These are phyloP conservation scores for Taurulus bubalis DNA, from an alignment of 2,113 vertebrate species.

Conservation along the genomic window DNA sequence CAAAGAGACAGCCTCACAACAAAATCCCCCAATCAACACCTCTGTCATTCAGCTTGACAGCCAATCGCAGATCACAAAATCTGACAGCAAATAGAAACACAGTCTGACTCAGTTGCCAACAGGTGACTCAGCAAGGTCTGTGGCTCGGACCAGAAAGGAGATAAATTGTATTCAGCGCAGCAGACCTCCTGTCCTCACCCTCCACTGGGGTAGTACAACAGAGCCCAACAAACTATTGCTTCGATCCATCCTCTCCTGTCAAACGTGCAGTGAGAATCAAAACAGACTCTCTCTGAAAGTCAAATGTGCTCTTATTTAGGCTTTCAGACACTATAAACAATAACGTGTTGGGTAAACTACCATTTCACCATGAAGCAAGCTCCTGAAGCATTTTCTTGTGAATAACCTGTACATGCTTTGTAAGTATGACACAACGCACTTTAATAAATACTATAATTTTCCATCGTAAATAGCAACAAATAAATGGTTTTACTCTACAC, in stretches of 20 bases:
- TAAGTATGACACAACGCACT: not conserved
- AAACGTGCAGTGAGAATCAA: slow-evolving; percentile 17
- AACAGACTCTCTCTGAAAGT: slow-evolving; percentile 9
- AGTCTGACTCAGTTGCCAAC: slow-evolving; percentile 30
- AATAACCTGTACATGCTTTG: not conserved
- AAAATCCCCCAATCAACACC: slow-evolving; percentile 26
- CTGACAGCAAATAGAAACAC: slow-evolving; percentile 23
- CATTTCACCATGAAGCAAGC: not conserved
- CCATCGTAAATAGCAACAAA: not conserved
- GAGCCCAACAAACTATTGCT: slow-evolving; percentile 17
- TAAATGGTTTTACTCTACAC: not conserved
- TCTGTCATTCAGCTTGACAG: not conserved
- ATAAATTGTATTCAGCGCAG: slow-evolving; percentile 23
- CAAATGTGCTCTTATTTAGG: not conserved
- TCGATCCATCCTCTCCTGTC: slow-evolving; percentile 17
- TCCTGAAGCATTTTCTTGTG: not conserved
- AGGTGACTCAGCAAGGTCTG: slow-evolving; percentile 31
- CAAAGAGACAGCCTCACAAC: slow-evolving; percentile 24
- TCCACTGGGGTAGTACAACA: not conserved
- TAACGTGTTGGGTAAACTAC: not conserved
- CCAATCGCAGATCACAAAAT: slow-evolving; percentile 20
- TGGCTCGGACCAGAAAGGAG: not conserved
- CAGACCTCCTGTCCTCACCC: not conserved
- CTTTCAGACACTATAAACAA: not conserved
- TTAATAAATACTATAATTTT: not conserved